phyloP scores from a whole-genome alignment of 1,140 invertebrate genomes.

The Metaphire vulgaris region DNA sequence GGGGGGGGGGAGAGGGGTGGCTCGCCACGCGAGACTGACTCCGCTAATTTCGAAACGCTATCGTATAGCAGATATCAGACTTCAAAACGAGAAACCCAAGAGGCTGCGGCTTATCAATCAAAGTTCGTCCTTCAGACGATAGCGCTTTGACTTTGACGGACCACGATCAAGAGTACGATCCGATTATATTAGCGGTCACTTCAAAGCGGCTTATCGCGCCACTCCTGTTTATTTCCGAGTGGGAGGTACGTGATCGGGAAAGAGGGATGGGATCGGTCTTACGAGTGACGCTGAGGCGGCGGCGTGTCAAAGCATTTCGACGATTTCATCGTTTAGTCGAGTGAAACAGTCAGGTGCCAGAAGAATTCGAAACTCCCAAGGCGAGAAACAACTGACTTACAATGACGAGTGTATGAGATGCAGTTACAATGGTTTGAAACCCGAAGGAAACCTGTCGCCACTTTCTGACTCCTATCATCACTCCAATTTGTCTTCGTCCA shows the following conservation, averaged over 20 bases:
- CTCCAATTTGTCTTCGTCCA: too few relatives aligned
- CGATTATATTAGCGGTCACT: constrained; percentile 1
- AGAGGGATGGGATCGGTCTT: not conserved
- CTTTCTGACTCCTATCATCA: too few relatives aligned
- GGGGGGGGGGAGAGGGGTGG: too few relatives aligned
- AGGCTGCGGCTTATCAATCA: not conserved
- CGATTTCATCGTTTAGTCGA: not conserved
- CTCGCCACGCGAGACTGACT: not conserved
- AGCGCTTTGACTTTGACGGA: not conserved
- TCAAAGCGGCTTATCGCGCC: not conserved
- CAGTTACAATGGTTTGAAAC: too few relatives aligned
- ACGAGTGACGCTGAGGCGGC: too few relatives aligned
- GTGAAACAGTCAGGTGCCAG: too few relatives aligned
- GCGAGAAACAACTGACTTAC: too few relatives aligned
- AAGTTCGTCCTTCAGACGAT: not conserved
- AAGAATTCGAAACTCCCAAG: too few relatives aligned
- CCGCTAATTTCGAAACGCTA: not conserved
- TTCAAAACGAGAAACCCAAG: not conserved
- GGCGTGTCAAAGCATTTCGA: not conserved
- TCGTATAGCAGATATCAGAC: not conserved
- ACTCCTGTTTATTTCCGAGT: too few relatives aligned
- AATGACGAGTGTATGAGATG: too few relatives aligned
- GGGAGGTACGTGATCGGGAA: not conserved
- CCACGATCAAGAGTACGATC: too few relatives aligned
- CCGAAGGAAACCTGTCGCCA: too few relatives aligned